Percentiles rank a stretch among this genome's conserved stretches.
Evolutionary conservation across 2,888 invertebrate genomes (phyloP).

Genomic region (Zele albiditarsus): DNA sequence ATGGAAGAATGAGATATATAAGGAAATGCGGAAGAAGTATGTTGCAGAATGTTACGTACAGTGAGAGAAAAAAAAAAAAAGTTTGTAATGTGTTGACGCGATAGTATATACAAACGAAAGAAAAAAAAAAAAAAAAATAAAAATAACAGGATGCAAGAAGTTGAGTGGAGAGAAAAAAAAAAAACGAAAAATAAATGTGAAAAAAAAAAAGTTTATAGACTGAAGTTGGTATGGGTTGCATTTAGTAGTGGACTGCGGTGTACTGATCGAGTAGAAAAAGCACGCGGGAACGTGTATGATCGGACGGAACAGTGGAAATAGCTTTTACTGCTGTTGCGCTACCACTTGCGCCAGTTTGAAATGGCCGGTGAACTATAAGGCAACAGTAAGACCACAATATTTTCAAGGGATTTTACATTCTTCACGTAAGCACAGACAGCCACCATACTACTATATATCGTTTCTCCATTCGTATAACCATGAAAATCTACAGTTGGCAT

Average conservation of each 20-base stretch:
- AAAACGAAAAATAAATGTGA: background rate
- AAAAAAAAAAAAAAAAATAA: background rate
- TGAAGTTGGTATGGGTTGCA: background rate
- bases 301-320: conserved; percentile 24
- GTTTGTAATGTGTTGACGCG: conserved; percentile 1
- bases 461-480: conserved; percentile 17
- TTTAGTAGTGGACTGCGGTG: too few species aligned
- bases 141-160: too few species aligned
- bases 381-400: conserved; percentile 11
- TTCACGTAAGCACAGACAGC: conserved; percentile 20
- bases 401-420: background rate
- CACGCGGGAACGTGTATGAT: conserved; percentile 9
- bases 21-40: conserved; percentile 17
- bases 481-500: conserved; percentile 45
- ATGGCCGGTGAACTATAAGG: conserved; percentile 4
- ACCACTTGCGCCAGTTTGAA: conserved; percentile 6
- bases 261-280: background rate
- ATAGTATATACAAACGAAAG: background rate
- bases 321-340: conserved; percentile 19
- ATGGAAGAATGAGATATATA: background rate
- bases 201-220: background rate
- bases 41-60: background rate
- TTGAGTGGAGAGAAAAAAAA: background rate
- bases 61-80: background rate
- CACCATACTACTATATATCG: background rate